These are phyloP conservation scores for Macropodus opercularis DNA, from an alignment of 2,797 vertebrate species.

Conservation along the genomic window DNA sequence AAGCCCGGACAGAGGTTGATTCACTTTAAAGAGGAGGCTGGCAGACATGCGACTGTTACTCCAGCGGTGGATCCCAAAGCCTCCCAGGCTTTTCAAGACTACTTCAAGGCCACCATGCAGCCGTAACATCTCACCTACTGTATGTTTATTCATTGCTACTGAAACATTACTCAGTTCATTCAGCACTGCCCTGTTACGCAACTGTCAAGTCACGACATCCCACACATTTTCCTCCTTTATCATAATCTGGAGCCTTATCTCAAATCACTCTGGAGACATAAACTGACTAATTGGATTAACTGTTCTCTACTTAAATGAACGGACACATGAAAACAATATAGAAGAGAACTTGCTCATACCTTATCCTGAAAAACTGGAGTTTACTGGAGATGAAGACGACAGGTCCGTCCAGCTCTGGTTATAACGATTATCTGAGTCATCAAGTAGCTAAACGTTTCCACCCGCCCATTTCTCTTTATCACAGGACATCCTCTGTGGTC, in stretches of 20 bases:
- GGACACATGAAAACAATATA: neutral
- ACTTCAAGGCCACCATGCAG: too few relatives aligned
- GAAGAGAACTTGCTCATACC: constrained; percentile 37
- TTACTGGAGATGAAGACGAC: constrained; percentile 26
- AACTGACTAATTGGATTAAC: neutral
- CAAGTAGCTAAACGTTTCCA: constrained; percentile 12
- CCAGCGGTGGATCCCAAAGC: too few relatives aligned
- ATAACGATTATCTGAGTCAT: constrained; percentile 45
- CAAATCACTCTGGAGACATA: neutral
- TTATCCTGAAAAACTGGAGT: constrained; percentile 21
- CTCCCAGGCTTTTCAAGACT: too few relatives aligned
- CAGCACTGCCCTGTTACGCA: too few relatives aligned
- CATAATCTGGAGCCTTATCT: neutral
- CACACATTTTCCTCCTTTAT: neutral
- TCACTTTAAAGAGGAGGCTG: constrained; percentile 34
- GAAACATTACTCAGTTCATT: too few relatives aligned
- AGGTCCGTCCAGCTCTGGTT: constrained; percentile 34
- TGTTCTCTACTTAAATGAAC: too few relatives aligned
- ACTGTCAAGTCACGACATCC: neutral
- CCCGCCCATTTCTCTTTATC: constrained; percentile 49
- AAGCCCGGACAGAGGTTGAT: constrained; percentile 33
- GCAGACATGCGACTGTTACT: neutral
- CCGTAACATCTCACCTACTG: too few relatives aligned
- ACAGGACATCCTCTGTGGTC: constrained; percentile 69
- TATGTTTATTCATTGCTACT: too few relatives aligned